phyloP scores from a whole-genome alignment of 2,113 vertebrate genomes.

The Tauraco erythrolophus region DNA sequence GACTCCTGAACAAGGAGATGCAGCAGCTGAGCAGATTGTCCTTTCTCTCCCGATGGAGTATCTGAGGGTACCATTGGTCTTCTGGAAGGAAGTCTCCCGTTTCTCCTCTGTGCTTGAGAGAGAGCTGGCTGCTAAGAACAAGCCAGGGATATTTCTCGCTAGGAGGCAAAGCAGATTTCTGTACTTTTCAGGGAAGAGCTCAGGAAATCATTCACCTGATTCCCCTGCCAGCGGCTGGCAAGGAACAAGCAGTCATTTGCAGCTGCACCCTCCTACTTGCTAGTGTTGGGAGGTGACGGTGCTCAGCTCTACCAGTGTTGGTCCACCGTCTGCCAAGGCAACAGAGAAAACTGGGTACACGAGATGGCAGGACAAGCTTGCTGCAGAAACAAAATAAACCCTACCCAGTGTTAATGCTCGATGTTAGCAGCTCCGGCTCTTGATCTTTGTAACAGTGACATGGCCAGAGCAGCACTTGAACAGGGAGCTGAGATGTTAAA shows the following conservation, averaged over 20 bases:
- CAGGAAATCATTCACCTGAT: neutral
- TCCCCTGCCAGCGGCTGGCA: neutral
- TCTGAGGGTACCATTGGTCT: neutral
- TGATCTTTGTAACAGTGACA: neutral
- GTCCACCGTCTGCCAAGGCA: neutral
- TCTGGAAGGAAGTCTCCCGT: neutral
- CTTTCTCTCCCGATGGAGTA: neutral
- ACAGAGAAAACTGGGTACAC: neutral
- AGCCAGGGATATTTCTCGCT: neutral
- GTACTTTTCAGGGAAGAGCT: neutral
- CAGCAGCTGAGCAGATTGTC: neutral
- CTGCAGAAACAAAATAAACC: neutral
- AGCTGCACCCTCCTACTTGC: neutral
- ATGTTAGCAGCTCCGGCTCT: neutral
- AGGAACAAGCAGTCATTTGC: neutral
- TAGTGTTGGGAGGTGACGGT: neutral
- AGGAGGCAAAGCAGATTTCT: neutral
- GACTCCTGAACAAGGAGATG: neutral
- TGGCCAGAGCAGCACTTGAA: neutral
- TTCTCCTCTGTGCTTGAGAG: neutral
- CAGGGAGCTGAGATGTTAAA: neutral
- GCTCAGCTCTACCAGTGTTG: neutral
- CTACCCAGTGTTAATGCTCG: neutral
- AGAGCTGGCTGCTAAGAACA: neutral
- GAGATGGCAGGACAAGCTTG: neutral